These are phyloP conservation scores for Oreortyx pictus DNA, from an alignment of 2,797 vertebrate species.

Conservation along the genomic window DNA sequence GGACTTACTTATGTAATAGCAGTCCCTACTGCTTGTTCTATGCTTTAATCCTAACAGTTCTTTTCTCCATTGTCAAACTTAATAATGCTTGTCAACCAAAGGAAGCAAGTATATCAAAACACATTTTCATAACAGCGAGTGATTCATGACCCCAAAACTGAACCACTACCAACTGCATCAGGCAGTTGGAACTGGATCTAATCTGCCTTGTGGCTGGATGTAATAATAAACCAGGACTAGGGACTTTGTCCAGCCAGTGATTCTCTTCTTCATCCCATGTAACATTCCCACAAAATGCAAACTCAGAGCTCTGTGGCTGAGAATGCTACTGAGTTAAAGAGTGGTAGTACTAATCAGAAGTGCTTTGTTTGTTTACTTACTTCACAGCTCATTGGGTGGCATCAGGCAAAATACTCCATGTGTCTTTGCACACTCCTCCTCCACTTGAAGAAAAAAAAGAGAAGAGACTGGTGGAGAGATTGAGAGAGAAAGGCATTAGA, in stretches of 20 bases:
- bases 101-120: not conserved
- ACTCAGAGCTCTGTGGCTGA: not conserved
- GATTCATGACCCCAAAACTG: not conserved
- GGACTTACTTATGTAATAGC: constrained; percentile 36
- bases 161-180: not conserved
- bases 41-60: not conserved
- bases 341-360: not conserved
- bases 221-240: not conserved
- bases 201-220: not conserved
- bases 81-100: not conserved
- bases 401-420: not conserved
- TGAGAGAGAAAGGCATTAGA: not conserved
- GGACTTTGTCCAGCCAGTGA: not conserved
- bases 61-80: not conserved
- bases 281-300: not conserved
- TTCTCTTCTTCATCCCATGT: not conserved
- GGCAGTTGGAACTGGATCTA: not conserved
- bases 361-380: not conserved
- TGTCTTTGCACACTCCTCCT: not conserved
- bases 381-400: rapidly evolving
- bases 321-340: not conserved
- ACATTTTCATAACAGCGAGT: not conserved
- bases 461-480: not conserved
- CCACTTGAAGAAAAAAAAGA: rapidly evolving
- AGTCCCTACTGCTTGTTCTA: not conserved